These are phyloP conservation scores for Hemicentrotus pulcherrimus DNA, from an alignment of 35 echinoderm and acorn worm genomes.

Conservation along the genomic window DNA sequence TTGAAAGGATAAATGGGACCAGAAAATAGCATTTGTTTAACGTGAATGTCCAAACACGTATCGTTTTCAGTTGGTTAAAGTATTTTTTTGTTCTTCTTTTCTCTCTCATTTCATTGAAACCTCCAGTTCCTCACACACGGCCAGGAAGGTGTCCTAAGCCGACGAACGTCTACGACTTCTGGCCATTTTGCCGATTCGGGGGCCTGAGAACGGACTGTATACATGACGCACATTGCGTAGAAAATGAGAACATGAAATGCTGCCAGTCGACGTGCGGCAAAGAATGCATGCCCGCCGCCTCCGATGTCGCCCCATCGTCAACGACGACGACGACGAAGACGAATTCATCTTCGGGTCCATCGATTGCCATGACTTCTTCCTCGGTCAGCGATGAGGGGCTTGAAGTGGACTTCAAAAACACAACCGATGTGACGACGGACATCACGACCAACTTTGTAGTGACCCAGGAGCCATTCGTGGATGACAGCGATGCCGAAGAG, in stretches of 20 bases:
- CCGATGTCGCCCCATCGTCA: not conserved
- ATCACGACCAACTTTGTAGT: not conserved
- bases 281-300: not conserved
- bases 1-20: too few relatives aligned
- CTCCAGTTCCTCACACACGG: not conserved
- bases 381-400: not conserved
- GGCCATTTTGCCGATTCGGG: not conserved
- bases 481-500: not conserved
- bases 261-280: conserved; percentile 9
- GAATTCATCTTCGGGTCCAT: not conserved
- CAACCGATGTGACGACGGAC: not conserved
- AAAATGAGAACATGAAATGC: conserved; percentile 30
- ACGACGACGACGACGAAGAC: not conserved
- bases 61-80: not conserved
- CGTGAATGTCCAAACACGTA: too few relatives aligned
- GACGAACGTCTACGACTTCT: not conserved
- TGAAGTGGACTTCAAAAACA: not conserved
- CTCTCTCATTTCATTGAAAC: not conserved
- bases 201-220: not conserved
- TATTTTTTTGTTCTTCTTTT: not conserved
- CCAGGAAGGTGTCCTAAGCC: not conserved
- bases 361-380: not conserved
- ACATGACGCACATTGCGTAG: conserved; percentile 9
- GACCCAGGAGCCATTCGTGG: not conserved
- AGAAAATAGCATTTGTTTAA: too few relatives aligned